Evolutionary conservation across 2,113 vertebrate genomes (phyloP).

Genomic region (Thunnus thynnus): DNA sequence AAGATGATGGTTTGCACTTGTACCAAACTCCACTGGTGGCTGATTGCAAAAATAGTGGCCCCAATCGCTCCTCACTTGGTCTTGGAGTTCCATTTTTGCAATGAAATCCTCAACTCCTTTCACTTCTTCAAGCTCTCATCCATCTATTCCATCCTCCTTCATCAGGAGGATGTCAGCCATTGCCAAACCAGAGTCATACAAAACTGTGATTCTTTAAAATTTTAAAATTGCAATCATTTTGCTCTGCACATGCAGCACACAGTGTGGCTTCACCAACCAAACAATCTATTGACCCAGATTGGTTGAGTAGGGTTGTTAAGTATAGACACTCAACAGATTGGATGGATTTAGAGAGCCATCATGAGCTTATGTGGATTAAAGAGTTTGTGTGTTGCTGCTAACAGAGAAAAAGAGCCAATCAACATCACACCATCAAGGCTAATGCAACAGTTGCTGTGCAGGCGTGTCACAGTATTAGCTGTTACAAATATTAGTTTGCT

Average conservation of each 20-base stretch:
- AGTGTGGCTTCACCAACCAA: background rate
- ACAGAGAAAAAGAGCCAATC: slow-evolving; percentile 38
- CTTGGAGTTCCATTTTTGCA: slow-evolving; percentile 62
- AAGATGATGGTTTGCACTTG: background rate
- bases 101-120: slow-evolving; percentile 14
- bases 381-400: slow-evolving; percentile 44
- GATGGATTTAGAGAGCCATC: slow-evolving; percentile 77
- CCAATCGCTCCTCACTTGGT: slow-evolving; percentile 15
- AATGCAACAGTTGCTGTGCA: background rate
- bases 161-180: background rate
- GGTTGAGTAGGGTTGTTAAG: slow-evolving; percentile 68
- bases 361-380: slow-evolving; percentile 79
- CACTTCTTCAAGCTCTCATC: background rate
- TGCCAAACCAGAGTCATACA: background rate
- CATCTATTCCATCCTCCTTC: background rate
- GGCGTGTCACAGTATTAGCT: background rate
- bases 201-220: background rate
- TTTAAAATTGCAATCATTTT: background rate
- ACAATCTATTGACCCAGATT: slow-evolving; percentile 70
- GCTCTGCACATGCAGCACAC: background rate
- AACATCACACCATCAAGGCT: slow-evolving; percentile 23
- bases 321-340: slow-evolving; percentile 75
- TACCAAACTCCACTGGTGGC: slow-evolving; percentile 13
- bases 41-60: slow-evolving; percentile 24
- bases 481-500: background rate